Evolutionary conservation across 53 echinoderm and acorn worm genomes (phyloP), one percentile per base, ranked within the genome.

Genomic region (Pentamera pediparva): DNA sequence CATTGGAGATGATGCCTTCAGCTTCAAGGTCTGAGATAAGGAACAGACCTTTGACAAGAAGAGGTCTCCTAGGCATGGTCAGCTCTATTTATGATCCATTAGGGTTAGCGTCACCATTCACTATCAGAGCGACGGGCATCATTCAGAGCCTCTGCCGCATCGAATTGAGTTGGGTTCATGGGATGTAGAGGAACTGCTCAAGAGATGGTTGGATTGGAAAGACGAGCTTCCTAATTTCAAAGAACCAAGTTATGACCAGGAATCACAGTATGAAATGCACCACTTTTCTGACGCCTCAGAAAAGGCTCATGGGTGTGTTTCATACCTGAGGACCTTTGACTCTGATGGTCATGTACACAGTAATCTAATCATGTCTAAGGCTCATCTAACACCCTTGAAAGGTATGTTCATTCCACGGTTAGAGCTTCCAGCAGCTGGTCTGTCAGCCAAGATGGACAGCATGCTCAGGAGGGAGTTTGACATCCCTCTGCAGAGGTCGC

Each of bases 101-200:
- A 38, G 86, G 86, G 13, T 41, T 75, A 8, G 59, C 61, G 0
- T 41, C 58, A 22, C 88, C 85, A 4, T 88, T 65, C 59, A 61
- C 79, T n/a, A 61, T 88, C 13, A 59, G 32, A 61, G 85, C 81
- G 1, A 88, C 85, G 73, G 62, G 73, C 37, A 62, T 88, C 1
- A 62, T 85, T 10, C 88, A 92, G 37, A 72, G 82, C 18, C 37
- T 92, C 19, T 88, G 88, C 37, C 70, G 67, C 26, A 39, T 43
- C n/a, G 74, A 74, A 2, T 31, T 78, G 15, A 81, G 76, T 15
- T 89, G 92, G 89, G 86, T 86, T 74, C 83, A 92, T 3, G 67
- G 37, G 64, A 79, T 6, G 11, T 2, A 35, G 31, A 77, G 29
- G 51, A 65, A 35, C 19, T 36, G 37, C n/a, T n/a, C n/a, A 39